phyloP scores from a whole-genome alignment of 2,888 invertebrate species.

The Acleris cristana region DNA sequence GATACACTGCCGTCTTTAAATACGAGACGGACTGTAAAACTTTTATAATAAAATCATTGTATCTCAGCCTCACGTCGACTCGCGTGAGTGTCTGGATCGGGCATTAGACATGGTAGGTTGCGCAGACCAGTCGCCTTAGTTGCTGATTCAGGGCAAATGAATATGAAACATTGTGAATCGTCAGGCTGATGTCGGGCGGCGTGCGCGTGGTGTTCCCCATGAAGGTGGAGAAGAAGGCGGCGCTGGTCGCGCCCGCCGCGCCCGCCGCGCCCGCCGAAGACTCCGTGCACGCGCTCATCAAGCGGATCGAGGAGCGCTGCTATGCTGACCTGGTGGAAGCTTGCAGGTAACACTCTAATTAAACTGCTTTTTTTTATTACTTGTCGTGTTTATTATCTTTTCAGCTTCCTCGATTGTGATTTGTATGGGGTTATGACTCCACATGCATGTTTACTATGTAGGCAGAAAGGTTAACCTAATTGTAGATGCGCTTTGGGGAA shows the following conservation, averaged over 20 bases:
- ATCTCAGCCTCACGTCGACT: too few relatives aligned
- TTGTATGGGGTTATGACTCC: too few relatives aligned
- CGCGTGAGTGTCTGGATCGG: too few relatives aligned
- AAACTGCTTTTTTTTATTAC: not conserved
- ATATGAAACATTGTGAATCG: not conserved
- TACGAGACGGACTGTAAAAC: too few relatives aligned
- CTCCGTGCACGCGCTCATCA: slow-evolving; percentile 63
- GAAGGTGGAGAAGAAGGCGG: slow-evolving; percentile 64
- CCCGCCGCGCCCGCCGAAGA: slow-evolving; percentile 45
- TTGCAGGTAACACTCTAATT: slow-evolving; percentile 71
- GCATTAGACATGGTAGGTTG: too few relatives aligned
- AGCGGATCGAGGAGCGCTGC: slow-evolving; percentile 84
- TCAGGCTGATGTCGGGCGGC: slow-evolving; percentile 79
- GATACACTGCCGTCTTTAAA: too few relatives aligned
- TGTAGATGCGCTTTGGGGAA: too few relatives aligned
- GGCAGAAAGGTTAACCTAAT: too few relatives aligned
- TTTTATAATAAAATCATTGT: too few relatives aligned
- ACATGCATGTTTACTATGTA: too few relatives aligned
- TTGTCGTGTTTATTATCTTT: not conserved
- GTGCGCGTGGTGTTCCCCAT: slow-evolving; percentile 80
- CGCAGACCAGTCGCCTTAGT: too few relatives aligned
- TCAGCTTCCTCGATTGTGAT: not conserved
- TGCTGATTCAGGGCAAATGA: too few relatives aligned
- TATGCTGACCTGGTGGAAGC: slow-evolving; percentile 87
- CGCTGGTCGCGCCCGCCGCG: slow-evolving; percentile 48